Conservation (phyloP, 2,888 invertebrate species). For the Catocala nupta region DNA sequence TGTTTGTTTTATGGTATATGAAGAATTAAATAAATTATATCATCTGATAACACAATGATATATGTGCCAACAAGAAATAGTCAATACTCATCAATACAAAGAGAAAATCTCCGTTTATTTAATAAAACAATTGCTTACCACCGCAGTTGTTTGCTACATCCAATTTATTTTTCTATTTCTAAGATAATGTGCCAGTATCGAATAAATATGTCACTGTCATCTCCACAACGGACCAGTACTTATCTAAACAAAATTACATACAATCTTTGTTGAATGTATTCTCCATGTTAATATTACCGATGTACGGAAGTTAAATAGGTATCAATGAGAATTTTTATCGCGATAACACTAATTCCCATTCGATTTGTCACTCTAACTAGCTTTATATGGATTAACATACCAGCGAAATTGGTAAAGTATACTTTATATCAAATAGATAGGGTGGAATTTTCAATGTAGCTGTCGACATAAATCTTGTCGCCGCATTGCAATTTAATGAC, state of each 20-base stretch:
- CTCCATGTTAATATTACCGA: constrained; percentile 17
- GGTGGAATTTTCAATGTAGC: constrained; percentile 45
- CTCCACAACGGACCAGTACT: constrained; percentile 21
- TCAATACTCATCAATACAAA: constrained; percentile 14
- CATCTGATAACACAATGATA: background rate
- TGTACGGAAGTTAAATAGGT: constrained; percentile 25
- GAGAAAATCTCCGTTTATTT: constrained; percentile 17
- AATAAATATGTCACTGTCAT: constrained; percentile 49
- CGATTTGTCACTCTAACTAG: constrained; percentile 63
- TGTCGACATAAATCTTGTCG: constrained; percentile 39
- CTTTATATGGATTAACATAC: constrained; percentile 47
- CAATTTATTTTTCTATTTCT: constrained; percentile 43
- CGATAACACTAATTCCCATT: constrained; percentile 61
- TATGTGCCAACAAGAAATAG: constrained; percentile 19
- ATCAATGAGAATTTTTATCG: constrained; percentile 46
- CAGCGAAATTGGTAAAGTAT: constrained; percentile 14
- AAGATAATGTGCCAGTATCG: constrained; percentile 30
- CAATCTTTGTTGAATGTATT: constrained; percentile 19
- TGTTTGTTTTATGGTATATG: too few relatives aligned
- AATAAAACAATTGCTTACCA: constrained; percentile 33
- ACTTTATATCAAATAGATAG: constrained; percentile 32
- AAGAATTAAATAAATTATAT: too few relatives aligned
- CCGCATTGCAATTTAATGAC: constrained; percentile 66
- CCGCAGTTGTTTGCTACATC: constrained; percentile 35
- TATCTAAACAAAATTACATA: constrained; percentile 28